Base-by-base conservation (phyloP, 1,140 invertebrate species). In the Drosophila albomicans region DNA sequence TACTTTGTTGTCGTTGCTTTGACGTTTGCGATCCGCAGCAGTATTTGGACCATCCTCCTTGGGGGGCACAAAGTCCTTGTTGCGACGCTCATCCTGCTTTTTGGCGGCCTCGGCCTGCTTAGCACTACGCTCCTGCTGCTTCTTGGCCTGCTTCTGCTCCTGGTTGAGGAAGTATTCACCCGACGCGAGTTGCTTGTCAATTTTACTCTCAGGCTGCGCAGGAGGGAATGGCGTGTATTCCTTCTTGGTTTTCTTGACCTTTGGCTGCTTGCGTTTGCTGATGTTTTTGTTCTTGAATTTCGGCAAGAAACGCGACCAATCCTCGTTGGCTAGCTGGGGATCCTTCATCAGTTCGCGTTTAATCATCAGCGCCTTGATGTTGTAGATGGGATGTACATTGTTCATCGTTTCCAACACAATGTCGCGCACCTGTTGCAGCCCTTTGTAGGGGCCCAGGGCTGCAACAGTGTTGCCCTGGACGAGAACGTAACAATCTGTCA, bases 331-430 rank as follows among this genome's bases (percentile, higher is more conserved):
- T 20, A 99, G 91, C 82, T 96, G 96, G 0, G 97, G 96, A 94
- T 99, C 97, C 92, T 98, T 99, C 67, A 96, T 96, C 20, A 99
- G 93, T 94, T 99, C 98, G 84, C 96, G 94, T 93, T 99, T 99
- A 51, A 99, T 99, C 98, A 99, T 99, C 8, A 99, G 93, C 13
- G 97, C 96, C 93, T 99, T 99, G 0, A 99, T 99, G 89, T 99
- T 99, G 91, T 99, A 99, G 91, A 99, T 98, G n/a, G 99, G 99
- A 94, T 99, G 99, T 69, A 99, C 96, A 92, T 99, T 99, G 89
- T 98, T 98, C 98, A 99, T 99, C 2, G 98, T 99, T 82, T 99
- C 99, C 91, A 98, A 96, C 5, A 98, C 97, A 84, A 99, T 97
- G 89, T 96, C 95, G 73, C 98, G 93, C 0, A 98, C 98, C 93